Conservation (phyloP, 2,113 vertebrate genomes). For the Peucedramus taeniatus region DNA sequence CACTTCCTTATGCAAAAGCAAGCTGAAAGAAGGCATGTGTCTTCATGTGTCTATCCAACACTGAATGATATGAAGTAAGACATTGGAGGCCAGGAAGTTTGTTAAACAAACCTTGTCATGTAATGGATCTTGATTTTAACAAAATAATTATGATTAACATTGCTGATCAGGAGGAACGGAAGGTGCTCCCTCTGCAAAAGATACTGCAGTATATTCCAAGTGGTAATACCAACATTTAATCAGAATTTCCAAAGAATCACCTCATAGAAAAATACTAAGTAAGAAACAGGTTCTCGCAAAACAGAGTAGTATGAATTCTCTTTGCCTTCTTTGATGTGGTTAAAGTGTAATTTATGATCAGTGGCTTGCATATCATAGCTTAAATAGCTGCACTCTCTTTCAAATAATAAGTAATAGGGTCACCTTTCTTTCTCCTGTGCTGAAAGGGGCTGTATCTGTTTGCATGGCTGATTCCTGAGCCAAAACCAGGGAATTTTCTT, state of each 20-base stretch:
- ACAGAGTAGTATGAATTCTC: not conserved
- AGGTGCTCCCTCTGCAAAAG: not conserved
- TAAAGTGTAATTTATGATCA: constrained; percentile 20
- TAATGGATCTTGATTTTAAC: not conserved
- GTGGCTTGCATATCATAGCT: constrained; percentile 24
- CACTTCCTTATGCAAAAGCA: not conserved
- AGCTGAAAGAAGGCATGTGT: not conserved
- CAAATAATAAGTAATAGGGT: constrained; percentile 19
- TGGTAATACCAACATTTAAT: not conserved
- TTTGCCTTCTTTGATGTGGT: constrained; percentile 27
- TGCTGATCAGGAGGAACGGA: not conserved
- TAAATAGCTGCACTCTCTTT: constrained; percentile 18
- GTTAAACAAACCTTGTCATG: not conserved
- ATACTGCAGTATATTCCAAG: not conserved
- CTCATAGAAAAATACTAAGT: not conserved
- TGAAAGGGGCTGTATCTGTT: not conserved
- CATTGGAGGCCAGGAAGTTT: not conserved
- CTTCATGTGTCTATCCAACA: not conserved
- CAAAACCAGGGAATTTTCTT: constrained; percentile 33
- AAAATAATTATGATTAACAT: not conserved
- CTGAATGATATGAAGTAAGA: not conserved
- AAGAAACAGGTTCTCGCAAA: constrained; percentile 25
- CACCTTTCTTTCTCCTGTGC: constrained; percentile 8
- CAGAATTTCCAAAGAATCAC: constrained; percentile 1
- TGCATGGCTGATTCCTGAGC: constrained; percentile 15